Base-by-base conservation (phyloP, 2,113 vertebrate genomes). In the Silurus meridionalis region DNA sequence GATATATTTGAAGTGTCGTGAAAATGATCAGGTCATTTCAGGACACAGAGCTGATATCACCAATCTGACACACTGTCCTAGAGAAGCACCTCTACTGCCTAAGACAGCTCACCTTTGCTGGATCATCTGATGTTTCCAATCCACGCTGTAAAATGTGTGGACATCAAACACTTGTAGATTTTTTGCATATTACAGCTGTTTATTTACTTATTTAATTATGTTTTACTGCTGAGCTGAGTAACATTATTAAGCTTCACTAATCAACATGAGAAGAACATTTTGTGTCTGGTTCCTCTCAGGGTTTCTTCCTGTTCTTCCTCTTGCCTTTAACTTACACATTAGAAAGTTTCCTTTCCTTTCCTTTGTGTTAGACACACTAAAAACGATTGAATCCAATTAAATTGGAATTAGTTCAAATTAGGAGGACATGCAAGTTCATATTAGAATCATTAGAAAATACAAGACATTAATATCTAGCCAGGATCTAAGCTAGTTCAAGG, bases 241-340 rank as follows among this genome's bases (percentile, higher is more conserved):
- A 80, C 46, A 25, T 19, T 60, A 46, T 11, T 60, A 60, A 80
- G 55, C 78, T 60, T 9, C 25, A 61, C 57, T 80, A 46, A 46
- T 80, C 78, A 80, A 60, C 15, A 21, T 46, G 78, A 80, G 17
- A 60, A 80, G 60, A 80, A 60, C 57, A 23, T 80, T 61, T 80
- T 46, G 78, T 60, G 57, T 60, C 78, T 60, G 78, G 25, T 58
- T 80, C 28, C 28, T 60, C 28, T 80, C 57, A 80, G 57, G 17
- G 78, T 60, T 60, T 80, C 57, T 80, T 60, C 55, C 57, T 37
- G 55, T 61, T 6, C 8, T 8, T 55, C 53, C 55, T 79, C 77
- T 21, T 17, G 25, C 23, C 77, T 37, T 79, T 8, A 25, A 13
- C 52, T 55, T 14, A 79, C 53, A 28, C 50, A 25, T 53, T 77